These are phyloP conservation scores for Habroteleia sp. DNA, from an alignment of 2,888 invertebrate genomes.

Conservation along the genomic window DNA sequence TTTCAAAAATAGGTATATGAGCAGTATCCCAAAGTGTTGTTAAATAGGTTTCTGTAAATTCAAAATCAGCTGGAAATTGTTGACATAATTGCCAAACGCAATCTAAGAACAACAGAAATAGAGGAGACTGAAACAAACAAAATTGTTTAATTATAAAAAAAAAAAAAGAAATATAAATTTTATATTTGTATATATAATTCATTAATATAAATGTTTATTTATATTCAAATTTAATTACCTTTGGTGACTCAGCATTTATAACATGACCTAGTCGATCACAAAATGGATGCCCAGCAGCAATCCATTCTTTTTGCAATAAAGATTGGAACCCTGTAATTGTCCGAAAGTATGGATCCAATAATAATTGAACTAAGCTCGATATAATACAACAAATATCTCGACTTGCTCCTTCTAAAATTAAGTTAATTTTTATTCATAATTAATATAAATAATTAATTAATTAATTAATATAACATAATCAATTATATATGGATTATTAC, in stretches of 20 bases:
- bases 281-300: conserved; percentile 95
- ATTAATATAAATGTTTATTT: background rate
- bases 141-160: conserved; percentile 5
- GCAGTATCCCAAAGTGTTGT: conserved; percentile 95
- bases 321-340: conserved; percentile 94
- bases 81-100: conserved; percentile 95
- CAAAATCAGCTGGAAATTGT: conserved; percentile 94
- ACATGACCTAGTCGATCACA: conserved; percentile 88
- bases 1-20: conserved; percentile 94
- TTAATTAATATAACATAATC: background rate
- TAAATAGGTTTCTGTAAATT: conserved; percentile 95
- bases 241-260: conserved; percentile 83
- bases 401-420: conserved; percentile 86
- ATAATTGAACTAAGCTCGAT: conserved; percentile 92
- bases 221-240: conserved; percentile 71
- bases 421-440: conserved; percentile 19
- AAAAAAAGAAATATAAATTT: background rate
- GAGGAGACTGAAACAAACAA: conserved; percentile 85
- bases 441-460: conserved; percentile 3
- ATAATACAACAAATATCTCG: conserved; percentile 94
- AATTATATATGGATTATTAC: too few relatives aligned
- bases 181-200: conserved; percentile 2
- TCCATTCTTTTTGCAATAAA: conserved; percentile 96
- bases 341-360: conserved; percentile 91
- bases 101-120: conserved; percentile 95